Evolutionary conservation across 1,140 invertebrate genomes (phyloP).

Genomic region (Bombus superbus): DNA sequence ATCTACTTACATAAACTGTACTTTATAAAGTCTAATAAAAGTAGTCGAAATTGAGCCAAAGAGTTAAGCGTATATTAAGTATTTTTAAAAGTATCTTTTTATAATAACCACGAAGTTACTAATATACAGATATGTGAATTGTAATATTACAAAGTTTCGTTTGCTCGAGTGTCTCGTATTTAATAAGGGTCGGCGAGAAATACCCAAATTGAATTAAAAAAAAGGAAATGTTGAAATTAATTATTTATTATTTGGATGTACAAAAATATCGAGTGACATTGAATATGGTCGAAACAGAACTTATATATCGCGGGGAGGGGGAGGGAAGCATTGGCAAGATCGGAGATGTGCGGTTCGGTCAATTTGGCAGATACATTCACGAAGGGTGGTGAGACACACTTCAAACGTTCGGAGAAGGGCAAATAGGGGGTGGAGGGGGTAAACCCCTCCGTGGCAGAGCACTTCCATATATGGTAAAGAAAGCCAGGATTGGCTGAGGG

Average conservation of each 20-base stretch:
- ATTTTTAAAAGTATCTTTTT: background rate
- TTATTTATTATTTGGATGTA: slow-evolving; percentile 13
- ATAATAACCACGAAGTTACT: background rate
- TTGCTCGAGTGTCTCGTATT: no score
- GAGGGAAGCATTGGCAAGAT: slow-evolving; percentile 26
- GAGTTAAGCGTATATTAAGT: no score
- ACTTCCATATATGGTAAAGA: slow-evolving; percentile 85
- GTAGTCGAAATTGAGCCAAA: background rate
- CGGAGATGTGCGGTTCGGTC: slow-evolving; percentile 46
- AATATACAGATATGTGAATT: background rate
- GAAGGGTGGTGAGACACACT: slow-evolving; percentile 55
- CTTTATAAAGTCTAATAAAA: background rate
- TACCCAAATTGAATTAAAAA: background rate
- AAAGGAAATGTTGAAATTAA: slow-evolving; percentile 7
- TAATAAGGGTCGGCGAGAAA: no score
- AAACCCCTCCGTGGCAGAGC: slow-evolving; percentile 71
- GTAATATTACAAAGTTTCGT: background rate
- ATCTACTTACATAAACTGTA: background rate
- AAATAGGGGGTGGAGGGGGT: slow-evolving; percentile 32
- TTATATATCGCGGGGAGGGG: background rate
- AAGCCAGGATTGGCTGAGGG: slow-evolving; percentile 81
- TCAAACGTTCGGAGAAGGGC: background rate
- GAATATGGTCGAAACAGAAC: slow-evolving; percentile 20
- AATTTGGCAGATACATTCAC: slow-evolving; percentile 59
- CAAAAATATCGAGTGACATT: slow-evolving; percentile 30